These are phyloP conservation scores for Zosterops japonicus DNA, from an alignment of 2,113 vertebrate genomes.

Conservation along the genomic window DNA sequence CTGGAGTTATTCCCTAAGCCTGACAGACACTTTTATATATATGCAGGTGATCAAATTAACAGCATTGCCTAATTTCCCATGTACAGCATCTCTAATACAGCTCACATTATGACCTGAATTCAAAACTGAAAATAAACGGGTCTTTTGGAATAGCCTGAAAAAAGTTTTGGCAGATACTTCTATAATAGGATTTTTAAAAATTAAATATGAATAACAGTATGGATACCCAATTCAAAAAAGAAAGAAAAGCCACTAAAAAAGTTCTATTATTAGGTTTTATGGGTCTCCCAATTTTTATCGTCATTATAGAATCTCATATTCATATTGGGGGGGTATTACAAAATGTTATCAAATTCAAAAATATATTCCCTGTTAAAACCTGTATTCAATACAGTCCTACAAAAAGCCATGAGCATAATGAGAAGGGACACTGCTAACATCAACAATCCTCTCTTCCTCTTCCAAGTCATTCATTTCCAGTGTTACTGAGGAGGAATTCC, in stretches of 20 bases:
- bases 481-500: background rate
- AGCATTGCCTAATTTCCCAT: background rate
- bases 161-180: background rate
- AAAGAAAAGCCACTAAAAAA: background rate
- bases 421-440: background rate
- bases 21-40: background rate
- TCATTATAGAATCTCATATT: background rate
- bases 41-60: background rate
- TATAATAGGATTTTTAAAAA: background rate
- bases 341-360: background rate
- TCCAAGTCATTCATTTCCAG: background rate
- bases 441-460: background rate
- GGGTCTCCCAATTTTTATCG: background rate
- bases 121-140: background rate
- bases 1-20: background rate
- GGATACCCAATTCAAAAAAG: background rate
- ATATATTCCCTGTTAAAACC: background rate
- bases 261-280: background rate
- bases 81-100: background rate
- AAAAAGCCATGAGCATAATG: background rate
- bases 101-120: background rate
- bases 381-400: background rate
- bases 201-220: background rate
- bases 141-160: background rate
- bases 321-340: background rate